These are phyloP conservation scores for human DNA, from an alignment of 2,113 vertebrate genomes.

Conservation along the genomic window GRCh38 chr22:45786501-45787000, in stretches of 20 bases:
- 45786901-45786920: not conserved
- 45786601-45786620: not conserved
- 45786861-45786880: not conserved
- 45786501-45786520: fast-evolving
- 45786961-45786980: not conserved
- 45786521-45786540: fast-evolving
- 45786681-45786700: not conserved
- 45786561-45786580: not conserved
- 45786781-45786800: not conserved
- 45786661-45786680: fast-evolving
- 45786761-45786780: not conserved
- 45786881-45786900: not conserved
- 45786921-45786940: not conserved
- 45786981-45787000: not conserved
- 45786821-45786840: fast-evolving
- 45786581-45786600: fast-evolving
- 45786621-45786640: fast-evolving
- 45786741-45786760: not conserved
- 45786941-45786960: not conserved
- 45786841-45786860: fast-evolving
- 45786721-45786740: not conserved
- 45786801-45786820: not conserved
- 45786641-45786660: not conserved
- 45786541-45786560: not conserved
- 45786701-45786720: not conserved